phyloP scores from a whole-genome alignment of 1,140 invertebrate genomes.

The Atopsyche davidsoni region DNA sequence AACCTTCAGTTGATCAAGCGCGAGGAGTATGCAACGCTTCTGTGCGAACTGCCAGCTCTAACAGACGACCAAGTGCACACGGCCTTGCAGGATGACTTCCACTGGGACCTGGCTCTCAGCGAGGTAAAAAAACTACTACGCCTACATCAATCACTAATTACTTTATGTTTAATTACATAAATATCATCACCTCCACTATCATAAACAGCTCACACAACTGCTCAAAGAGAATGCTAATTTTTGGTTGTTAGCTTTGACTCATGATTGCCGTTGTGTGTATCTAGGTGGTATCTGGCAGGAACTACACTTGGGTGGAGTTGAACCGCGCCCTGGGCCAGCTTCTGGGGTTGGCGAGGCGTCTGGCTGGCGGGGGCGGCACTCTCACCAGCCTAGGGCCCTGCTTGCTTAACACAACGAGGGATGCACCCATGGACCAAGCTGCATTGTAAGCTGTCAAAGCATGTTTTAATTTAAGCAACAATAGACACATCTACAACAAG shows the following conservation, averaged over 20 bases:
- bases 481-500: no score
- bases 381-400: slow-evolving; percentile 15
- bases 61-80: slow-evolving; percentile 33
- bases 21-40: slow-evolving; percentile 41
- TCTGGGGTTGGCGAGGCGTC: slow-evolving; percentile 10
- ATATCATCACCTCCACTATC: no score
- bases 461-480: no score
- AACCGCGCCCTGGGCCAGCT: slow-evolving; percentile 24
- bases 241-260: no score
- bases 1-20: slow-evolving; percentile 46
- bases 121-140: no score
- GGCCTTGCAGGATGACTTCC: slow-evolving; percentile 40
- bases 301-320: slow-evolving; percentile 27
- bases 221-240: slow-evolving; percentile 32
- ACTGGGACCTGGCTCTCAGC: slow-evolving; percentile 45
- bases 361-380: slow-evolving; percentile 8
- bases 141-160: no score
- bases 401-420: slow-evolving; percentile 16
- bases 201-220: no score
- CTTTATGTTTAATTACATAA: no score
- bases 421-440: slow-evolving; percentile 9
- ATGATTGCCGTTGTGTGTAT: slow-evolving; percentile 3
- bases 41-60: slow-evolving; percentile 39
- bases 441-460: slow-evolving; percentile 28
- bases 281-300: slow-evolving; percentile 24